These are phyloP conservation scores for Podarcis siculus DNA, from an alignment of 2,797 vertebrate species.

Conservation along the genomic window DNA sequence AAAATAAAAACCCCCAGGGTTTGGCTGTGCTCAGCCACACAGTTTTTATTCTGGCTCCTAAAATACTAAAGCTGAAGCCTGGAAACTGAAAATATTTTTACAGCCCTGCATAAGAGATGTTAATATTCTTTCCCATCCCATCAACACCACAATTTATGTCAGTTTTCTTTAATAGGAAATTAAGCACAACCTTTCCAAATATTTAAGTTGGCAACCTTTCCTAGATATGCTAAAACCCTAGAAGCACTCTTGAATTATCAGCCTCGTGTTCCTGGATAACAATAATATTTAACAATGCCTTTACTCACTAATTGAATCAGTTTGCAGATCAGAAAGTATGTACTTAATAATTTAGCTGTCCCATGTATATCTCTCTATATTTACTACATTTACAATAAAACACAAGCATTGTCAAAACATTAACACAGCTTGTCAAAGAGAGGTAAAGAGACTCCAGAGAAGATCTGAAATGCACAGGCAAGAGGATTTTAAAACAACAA, in stretches of 20 bases:
- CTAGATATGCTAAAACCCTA: not conserved
- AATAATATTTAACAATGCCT: not conserved
- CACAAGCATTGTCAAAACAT: conserved; percentile 2
- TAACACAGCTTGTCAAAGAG: no score
- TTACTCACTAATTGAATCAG: not conserved
- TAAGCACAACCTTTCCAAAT: not conserved
- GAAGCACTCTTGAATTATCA: not conserved
- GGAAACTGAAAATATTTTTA: not conserved
- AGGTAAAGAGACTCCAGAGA: not conserved
- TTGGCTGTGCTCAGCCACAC: not conserved
- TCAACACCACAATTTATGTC: not conserved
- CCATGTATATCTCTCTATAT: not conserved
- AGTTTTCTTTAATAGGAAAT: not conserved
- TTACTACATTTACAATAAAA: not conserved
- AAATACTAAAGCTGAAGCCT: not conserved
- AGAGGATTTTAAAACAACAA: not conserved
- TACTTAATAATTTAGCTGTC: not conserved
- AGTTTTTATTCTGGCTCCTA: not conserved
- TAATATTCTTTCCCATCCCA: not conserved
- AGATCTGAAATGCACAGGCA: not conserved
- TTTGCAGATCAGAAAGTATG: not conserved
- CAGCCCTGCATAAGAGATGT: conserved; percentile 9
- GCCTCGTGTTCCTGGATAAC: not conserved
- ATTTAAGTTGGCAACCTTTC: not conserved
- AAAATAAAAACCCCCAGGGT: not conserved